Evolutionary conservation across 2,888 invertebrate genomes (phyloP).

Genomic region (Rotaria magnacalcarata): DNA sequence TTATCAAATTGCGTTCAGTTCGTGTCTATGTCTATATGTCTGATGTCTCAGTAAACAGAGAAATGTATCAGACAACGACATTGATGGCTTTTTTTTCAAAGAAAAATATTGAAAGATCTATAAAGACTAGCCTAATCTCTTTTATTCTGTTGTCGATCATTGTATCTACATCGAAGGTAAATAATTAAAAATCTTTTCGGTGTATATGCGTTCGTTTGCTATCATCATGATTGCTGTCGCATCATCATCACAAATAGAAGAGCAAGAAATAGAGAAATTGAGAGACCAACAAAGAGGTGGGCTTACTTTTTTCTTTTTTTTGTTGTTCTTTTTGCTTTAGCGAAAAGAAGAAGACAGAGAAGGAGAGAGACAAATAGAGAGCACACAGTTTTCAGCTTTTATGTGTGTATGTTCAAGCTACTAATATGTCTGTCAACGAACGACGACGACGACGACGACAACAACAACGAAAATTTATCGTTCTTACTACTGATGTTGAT

Average conservation of each 20-base stretch:
- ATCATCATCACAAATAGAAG: conserved; percentile 20
- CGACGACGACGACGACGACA: not conserved
- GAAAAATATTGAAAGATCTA: conserved; percentile 17
- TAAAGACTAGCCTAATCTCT: not conserved
- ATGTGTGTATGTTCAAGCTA: conserved; percentile 21
- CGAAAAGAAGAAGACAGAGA: not conserved
- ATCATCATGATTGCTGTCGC: not conserved
- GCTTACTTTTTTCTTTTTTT: not conserved
- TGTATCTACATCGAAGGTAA: conserved; percentile 18
- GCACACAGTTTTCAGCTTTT: not conserved
- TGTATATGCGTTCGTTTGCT: not conserved
- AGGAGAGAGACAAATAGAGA: not conserved
- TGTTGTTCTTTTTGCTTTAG: not conserved
- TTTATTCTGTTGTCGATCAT: conserved; percentile 5
- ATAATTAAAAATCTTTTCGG: not conserved
- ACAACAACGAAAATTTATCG: conserved; percentile 25
- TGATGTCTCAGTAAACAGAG: not conserved
- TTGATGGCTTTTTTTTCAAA: not conserved
- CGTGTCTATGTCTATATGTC: not conserved
- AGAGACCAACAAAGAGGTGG: not conserved
- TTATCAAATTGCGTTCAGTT: conserved; percentile 26
- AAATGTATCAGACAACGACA: not conserved
- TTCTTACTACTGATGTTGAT: conserved; percentile 13
- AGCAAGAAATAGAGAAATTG: not conserved
- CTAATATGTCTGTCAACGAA: conserved; percentile 23